Evolutionary conservation across 1,140 invertebrate genomes (phyloP), one percentile per base, ranked within the genome.

Genomic region (Stegodyphus dumicola): DNA sequence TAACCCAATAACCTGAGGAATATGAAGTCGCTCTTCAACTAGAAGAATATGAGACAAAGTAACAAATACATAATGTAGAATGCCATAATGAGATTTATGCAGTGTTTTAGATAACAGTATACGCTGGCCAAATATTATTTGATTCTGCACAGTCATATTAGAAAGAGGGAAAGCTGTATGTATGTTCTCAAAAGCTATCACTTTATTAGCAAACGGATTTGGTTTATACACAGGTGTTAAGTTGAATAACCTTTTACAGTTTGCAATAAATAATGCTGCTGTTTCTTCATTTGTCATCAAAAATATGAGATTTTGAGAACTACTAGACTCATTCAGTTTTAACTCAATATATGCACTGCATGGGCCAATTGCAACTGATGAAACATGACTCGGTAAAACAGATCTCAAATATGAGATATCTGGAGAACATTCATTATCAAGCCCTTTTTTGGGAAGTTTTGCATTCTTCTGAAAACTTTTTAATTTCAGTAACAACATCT

Each of bases 11-110:
- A 60, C 6, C 54, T 85, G 52, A 6, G 81, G 65, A 69, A 33
- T 64, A 49, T 75, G 51, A n/a, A 83, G 13, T 56, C 65, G 74
- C 64, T 85, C 81, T 77, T 85, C 81, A n/a, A 85, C 66, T 17
- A 85, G 17, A 18, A 85, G 15, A 48, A 85, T 18, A 76, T 85
- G 81, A 13, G 81, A 85, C 54, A 74, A 66, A 7, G 81, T 85
- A 51, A 85, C 53, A 48, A 85, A 85, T 52, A 85, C 56, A 17
- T 85, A 85, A 85, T 85, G 81, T 11, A 85, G 48, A 13, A 85
- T 51, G 13, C 66, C 81, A 56, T 70, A 48, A 33, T 85, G 73
- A 70, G n/a, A 70, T 70, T 76, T 77, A 77, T 85, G 81, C 48
- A 85, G 51, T 54, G 54, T 65, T 77, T 85, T 85, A 53, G 81